phyloP scores from a whole-genome alignment of 2,113 vertebrate species.

The Brachypodius melanocephalos region DNA sequence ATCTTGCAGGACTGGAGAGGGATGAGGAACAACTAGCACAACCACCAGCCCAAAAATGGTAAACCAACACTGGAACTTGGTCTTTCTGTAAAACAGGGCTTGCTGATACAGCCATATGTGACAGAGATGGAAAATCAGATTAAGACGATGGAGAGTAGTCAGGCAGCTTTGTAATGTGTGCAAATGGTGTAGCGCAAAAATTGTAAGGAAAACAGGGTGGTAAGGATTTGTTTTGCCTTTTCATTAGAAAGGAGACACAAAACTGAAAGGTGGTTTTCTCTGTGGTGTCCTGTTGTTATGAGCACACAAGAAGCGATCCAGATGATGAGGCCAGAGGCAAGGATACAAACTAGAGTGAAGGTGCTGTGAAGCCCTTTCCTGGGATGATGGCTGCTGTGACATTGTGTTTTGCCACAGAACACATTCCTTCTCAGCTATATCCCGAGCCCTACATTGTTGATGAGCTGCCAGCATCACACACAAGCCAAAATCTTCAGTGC shows the following conservation, averaged over 20 bases:
- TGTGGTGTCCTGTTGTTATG: not conserved
- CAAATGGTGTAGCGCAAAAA: not conserved
- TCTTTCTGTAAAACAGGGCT: not conserved
- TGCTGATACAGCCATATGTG: not conserved
- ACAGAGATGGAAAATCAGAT: not conserved
- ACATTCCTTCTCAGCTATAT: not conserved
- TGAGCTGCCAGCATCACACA: not conserved
- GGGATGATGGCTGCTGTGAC: not conserved
- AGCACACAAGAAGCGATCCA: not conserved
- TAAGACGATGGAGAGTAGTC: not conserved
- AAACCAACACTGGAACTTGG: not conserved
- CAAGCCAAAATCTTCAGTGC: not conserved
- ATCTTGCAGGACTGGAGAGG: not conserved
- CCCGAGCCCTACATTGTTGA: accelerated
- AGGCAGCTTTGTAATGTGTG: accelerated
- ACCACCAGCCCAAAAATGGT: not conserved
- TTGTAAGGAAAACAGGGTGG: not conserved
- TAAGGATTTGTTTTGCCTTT: not conserved
- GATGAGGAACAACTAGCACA: not conserved
- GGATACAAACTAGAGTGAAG: not conserved
- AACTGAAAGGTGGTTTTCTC: not conserved
- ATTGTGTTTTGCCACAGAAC: not conserved
- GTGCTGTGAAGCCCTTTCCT: not conserved
- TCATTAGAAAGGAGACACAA: not conserved
- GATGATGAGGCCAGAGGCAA: not conserved